Conservation (phyloP, 2,113 vertebrate species). For the Megaleporinus macrocephalus region DNA sequence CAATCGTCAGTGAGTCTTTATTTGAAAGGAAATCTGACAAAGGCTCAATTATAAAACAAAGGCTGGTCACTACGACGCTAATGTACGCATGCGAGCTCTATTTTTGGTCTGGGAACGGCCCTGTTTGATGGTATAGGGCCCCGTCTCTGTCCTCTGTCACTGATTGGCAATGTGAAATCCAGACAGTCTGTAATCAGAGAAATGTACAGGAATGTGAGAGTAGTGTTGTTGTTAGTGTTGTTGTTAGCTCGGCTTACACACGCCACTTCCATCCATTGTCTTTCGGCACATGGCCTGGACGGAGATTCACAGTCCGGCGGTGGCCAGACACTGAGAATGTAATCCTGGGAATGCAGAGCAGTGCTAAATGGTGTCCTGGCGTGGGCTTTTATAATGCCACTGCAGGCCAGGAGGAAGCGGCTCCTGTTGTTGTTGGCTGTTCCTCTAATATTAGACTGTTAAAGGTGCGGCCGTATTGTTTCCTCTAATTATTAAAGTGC, state of each 20-base stretch:
- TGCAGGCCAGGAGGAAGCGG: background rate
- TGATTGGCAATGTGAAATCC: constrained; percentile 47
- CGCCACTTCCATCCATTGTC: constrained; percentile 51
- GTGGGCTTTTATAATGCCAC: background rate
- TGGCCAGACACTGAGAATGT: background rate
- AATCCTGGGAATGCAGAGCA: background rate
- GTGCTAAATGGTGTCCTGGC: background rate
- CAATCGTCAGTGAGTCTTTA: background rate
- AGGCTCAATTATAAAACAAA: background rate
- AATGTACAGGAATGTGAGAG: constrained; percentile 36
- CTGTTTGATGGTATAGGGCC: constrained; percentile 28
- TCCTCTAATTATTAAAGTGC: constrained; percentile 9
- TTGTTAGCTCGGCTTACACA: background rate
- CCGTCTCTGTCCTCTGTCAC: constrained; percentile 42
- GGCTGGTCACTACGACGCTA: background rate
- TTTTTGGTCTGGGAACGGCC: constrained; percentile 51
- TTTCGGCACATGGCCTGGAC: constrained; percentile 27
- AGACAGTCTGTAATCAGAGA: constrained; percentile 53
- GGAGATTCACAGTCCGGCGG: constrained; percentile 1
- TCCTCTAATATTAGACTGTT: background rate
- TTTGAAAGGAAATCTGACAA: background rate
- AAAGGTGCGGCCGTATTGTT: constrained; percentile 7
- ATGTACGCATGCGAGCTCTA: background rate
- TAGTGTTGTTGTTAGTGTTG: background rate
- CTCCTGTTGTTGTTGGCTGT: background rate